Percentiles rank a stretch among this genome's conserved stretches.
Conservation (phyloP, 2,113 vertebrate genomes). For the Dermatemys mawii region DNA sequence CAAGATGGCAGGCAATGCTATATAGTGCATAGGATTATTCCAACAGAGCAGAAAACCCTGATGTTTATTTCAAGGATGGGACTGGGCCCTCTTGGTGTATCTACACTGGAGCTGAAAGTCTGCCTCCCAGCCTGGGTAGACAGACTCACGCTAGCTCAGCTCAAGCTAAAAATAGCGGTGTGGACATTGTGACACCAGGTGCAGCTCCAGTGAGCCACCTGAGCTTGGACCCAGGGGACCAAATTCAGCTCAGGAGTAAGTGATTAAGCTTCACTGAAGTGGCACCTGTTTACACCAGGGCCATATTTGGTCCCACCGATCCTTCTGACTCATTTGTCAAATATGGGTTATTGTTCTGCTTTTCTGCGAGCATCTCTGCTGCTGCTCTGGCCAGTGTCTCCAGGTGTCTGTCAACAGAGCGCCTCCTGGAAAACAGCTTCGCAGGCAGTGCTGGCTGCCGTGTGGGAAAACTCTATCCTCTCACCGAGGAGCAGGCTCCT, state of each 20-base stretch:
- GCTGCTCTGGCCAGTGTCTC: background rate
- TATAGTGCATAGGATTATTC: background rate
- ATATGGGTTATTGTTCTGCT: fast-evolving
- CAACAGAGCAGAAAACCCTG: background rate
- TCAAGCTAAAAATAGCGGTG: background rate
- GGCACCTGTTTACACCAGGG: background rate
- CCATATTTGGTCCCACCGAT: background rate
- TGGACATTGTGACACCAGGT: background rate
- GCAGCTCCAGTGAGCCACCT: background rate
- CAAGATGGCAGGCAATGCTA: background rate
- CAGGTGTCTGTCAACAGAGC: background rate
- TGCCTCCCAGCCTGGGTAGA: background rate
- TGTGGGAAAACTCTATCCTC: background rate
- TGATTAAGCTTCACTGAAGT: background rate
- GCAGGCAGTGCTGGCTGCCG: background rate
- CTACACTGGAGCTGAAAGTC: background rate
- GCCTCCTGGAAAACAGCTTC: background rate
- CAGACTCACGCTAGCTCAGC: background rate
- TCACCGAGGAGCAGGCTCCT: background rate
- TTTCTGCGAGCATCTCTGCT: background rate
- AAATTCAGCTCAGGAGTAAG: fast-evolving
- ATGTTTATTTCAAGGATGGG: background rate
- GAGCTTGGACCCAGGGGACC: background rate
- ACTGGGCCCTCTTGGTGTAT: background rate
- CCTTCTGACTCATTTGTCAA: background rate